A percentile compares a stretch with the other conserved stretches of the same genome.
Evolutionary conservation across 2,888 invertebrate species (phyloP).

Genomic region (Megaustenia siamemsis): DNA sequence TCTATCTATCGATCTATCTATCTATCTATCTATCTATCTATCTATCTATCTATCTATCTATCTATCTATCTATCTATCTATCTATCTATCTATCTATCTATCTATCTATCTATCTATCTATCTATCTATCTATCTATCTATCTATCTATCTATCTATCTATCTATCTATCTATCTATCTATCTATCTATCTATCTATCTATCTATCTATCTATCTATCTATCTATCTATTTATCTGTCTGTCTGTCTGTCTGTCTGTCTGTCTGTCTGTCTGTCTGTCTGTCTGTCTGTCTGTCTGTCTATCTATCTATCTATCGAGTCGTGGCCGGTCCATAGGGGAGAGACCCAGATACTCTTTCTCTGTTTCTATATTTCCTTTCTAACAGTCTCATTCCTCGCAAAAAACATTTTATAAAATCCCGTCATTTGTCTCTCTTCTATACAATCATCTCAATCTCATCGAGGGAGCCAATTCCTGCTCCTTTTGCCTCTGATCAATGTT

Average conservation of each 20-base stretch:
- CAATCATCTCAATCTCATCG: too few species aligned
- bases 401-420: too few species aligned
- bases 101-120: constrained; percentile 15
- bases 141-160: constrained; percentile 15
- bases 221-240: neutral
- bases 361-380: neutral
- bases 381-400: too few species aligned
- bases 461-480: too few species aligned
- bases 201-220: constrained; percentile 15
- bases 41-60: constrained; percentile 15
- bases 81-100: constrained; percentile 15
- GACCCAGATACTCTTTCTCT: neutral
- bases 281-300: neutral
- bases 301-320: neutral
- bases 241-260: neutral
- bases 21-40: constrained; percentile 15
- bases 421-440: too few species aligned
- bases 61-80: constrained; percentile 15
- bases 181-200: constrained; percentile 15
- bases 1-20: constrained; percentile 11
- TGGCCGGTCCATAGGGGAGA: neutral
- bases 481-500: too few species aligned
- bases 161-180: constrained; percentile 15
- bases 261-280: neutral
- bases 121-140: constrained; percentile 15